These are phyloP conservation scores for Neostethus bicornis DNA, from an alignment of 2,797 vertebrate genomes.

Conservation along the genomic window DNA sequence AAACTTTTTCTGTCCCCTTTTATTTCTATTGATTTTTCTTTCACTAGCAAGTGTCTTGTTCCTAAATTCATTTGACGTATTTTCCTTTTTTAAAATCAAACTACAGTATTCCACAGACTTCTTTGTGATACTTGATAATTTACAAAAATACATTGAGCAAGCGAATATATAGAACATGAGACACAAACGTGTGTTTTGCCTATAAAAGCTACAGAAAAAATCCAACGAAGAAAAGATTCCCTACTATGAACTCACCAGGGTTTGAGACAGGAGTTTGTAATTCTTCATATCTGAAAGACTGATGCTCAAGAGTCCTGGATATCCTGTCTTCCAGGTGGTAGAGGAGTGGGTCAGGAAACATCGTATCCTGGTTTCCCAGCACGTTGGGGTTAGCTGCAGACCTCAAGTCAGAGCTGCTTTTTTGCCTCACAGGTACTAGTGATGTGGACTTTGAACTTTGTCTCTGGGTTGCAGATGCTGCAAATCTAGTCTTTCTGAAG, in stretches of 20 bases:
- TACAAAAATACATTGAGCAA: too few relatives aligned
- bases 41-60: too few relatives aligned
- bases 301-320: slow-evolving; percentile 53
- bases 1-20: too few relatives aligned
- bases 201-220: background rate
- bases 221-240: background rate
- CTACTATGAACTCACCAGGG: slow-evolving; percentile 73
- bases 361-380: slow-evolving; percentile 43
- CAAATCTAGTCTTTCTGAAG: slow-evolving; percentile 66
- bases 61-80: too few relatives aligned
- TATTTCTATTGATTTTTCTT: too few relatives aligned
- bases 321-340: slow-evolving; percentile 66
- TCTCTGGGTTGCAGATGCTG: slow-evolving; percentile 29
- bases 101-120: too few relatives aligned
- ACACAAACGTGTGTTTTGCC: too few relatives aligned
- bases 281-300: slow-evolving; percentile 56
- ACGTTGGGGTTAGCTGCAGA: slow-evolving; percentile 39
- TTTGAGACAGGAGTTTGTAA: slow-evolving; percentile 65
- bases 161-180: too few relatives aligned
- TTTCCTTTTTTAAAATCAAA: too few relatives aligned
- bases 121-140: too few relatives aligned
- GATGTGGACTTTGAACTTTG: slow-evolving; percentile 31
- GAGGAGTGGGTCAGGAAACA: slow-evolving; percentile 62
- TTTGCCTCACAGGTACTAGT: slow-evolving; percentile 37
- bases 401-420: slow-evolving; percentile 8